Evolutionary conservation across 2,888 invertebrate genomes (phyloP).

Genomic region (Agrilus biguttatus): DNA sequence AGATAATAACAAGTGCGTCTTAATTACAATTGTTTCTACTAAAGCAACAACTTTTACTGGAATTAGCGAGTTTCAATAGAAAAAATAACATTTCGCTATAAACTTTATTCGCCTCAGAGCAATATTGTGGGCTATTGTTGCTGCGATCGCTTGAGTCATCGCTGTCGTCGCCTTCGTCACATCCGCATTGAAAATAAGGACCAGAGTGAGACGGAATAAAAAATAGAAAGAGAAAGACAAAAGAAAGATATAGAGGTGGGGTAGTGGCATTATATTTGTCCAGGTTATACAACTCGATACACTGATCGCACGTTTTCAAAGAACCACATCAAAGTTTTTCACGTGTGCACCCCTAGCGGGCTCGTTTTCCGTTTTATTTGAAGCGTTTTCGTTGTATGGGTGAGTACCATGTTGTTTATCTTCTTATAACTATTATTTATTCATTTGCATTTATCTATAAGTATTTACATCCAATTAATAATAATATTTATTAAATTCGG

Average conservation of each 20-base stretch:
- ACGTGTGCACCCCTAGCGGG: conserved; percentile 2
- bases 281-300: conserved; percentile 2
- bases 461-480: too few relatives aligned
- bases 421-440: not conserved
- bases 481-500: too few relatives aligned
- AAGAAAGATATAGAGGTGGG: conserved; percentile 5
- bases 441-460: not conserved
- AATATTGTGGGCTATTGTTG: conserved; percentile 7
- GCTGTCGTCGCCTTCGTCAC: too few relatives aligned
- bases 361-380: conserved; percentile 9
- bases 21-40: not conserved
- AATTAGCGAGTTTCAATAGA: conserved; percentile 1
- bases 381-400: conserved; percentile 10
- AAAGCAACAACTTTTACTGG: too few relatives aligned
- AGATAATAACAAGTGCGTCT: conserved; percentile 4
- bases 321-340: conserved; percentile 1
- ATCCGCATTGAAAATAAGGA: too few relatives aligned
- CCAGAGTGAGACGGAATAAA: too few relatives aligned
- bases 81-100: conserved; percentile 2
- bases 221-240: too few relatives aligned
- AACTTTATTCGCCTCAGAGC: conserved; percentile 1
- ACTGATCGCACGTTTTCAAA: conserved; percentile 5
- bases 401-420: conserved; percentile 3
- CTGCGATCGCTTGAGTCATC: not conserved
- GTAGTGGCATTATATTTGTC: conserved; percentile 7